Percentiles rank a stretch among this genome's conserved stretches.
phyloP scores from a whole-genome alignment of 2,113 vertebrate genomes.

The Nestor notabilis region DNA sequence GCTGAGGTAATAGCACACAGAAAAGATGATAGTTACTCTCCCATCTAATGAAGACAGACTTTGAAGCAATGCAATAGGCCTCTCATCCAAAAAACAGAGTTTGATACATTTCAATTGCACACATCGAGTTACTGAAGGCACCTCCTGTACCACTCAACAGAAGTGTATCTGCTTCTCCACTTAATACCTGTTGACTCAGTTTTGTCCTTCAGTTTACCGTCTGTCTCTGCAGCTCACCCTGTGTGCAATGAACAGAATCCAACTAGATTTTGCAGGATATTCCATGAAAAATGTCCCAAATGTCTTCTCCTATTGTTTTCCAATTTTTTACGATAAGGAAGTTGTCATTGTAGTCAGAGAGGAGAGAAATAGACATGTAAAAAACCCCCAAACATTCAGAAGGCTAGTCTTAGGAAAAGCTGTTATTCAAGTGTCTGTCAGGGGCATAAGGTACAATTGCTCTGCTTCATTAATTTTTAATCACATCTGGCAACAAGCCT shows the following conservation, averaged over 20 bases:
- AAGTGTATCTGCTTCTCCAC: background rate
- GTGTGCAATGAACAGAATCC: background rate
- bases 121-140: background rate
- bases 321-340: background rate
- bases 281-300: background rate
- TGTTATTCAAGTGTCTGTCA: background rate
- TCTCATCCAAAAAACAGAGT: background rate
- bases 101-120: background rate
- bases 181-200: background rate
- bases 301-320: background rate
- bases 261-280: background rate
- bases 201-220: background rate
- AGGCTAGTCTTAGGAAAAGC: background rate
- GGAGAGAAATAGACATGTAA: background rate
- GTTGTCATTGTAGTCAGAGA: background rate
- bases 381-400: background rate
- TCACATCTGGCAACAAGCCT: background rate
- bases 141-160: background rate
- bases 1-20: background rate
- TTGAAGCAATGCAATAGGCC: background rate
- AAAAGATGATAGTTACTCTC: background rate
- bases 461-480: conserved; percentile 22
- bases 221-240: background rate
- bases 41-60: background rate
- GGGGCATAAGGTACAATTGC: background rate